Evolutionary conservation across 2,113 vertebrate genomes (phyloP), one percentile per base, ranked within the genome.

Genomic region (Corvus moneduloides): DNA sequence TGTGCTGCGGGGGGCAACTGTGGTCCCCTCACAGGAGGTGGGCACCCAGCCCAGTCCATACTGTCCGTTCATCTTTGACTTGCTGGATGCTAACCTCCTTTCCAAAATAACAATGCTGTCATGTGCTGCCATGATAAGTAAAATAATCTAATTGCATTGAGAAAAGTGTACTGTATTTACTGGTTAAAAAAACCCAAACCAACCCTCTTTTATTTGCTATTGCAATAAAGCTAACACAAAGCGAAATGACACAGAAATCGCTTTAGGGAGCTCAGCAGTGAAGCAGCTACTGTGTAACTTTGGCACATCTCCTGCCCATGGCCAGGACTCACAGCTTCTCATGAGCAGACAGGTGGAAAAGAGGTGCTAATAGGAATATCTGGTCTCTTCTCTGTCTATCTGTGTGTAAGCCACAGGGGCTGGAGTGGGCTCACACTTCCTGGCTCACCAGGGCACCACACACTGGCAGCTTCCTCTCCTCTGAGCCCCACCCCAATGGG

Each of bases 1-100:
- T 12, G 46, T 41, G 83, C 55, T 28, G 16, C 0, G 0, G 76
- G 71, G 48, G 20, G 30, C 1, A 5, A 30, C 23, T 3, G 16
- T 9, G n/a, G 20, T 3, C 13, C 18, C 10, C 10, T 55, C 7
- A 13, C 18, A 16, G 0, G 0, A 55, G 37, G 12, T 30, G 43
- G 30, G 33, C 13, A 8, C 32, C 30, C 49, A 76, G 66, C 28
- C 41, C 5, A 0, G 12, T 11, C 33, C 68, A 37, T 14, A 19
- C 54, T 26, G 27, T 37, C 24, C 0, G 0, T 16, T 37, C 61
- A 2, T 4, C 78, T 61, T 52, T 26, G 41, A 20, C 46, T 56
- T 71, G 37, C 59, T 48, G n/a, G 19, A 20, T 37, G 13, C 12
- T 28, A n/a, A 24, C 14, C 63, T 66, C 16, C 44, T 41, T 51